phyloP scores from a whole-genome alignment of 2,888 invertebrate genomes.

The Dryadula phaetusa region DNA sequence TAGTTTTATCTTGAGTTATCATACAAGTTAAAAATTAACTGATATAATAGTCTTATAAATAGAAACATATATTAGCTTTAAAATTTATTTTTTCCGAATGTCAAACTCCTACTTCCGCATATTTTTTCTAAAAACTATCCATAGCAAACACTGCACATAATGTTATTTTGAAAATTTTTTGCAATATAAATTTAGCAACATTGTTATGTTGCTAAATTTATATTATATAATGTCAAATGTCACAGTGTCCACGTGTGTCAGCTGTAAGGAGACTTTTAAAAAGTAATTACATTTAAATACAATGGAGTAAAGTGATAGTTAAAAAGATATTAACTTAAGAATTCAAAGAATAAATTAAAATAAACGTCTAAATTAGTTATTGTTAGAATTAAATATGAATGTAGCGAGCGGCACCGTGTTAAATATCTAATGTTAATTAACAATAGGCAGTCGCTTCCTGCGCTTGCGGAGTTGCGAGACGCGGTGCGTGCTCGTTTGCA shows the following conservation, averaged over 20 bases:
- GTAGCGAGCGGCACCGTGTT: slow-evolving; percentile 56
- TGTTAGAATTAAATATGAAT: slow-evolving; percentile 48
- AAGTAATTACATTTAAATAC: slow-evolving; percentile 25
- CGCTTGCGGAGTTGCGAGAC: slow-evolving; percentile 55
- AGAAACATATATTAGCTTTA: too few relatives aligned
- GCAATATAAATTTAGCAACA: too few relatives aligned
- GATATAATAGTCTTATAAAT: too few relatives aligned
- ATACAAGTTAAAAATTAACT: neutral
- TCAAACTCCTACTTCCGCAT: too few relatives aligned
- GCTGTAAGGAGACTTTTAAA: neutral
- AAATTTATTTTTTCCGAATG: too few relatives aligned
- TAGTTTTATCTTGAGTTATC: neutral
- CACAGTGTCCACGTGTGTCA: neutral
- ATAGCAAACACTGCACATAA: too few relatives aligned
- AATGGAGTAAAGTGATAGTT: slow-evolving; percentile 15
- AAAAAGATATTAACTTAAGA: slow-evolving; percentile 20
- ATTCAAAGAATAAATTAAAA: slow-evolving; percentile 34
- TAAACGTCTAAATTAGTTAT: slow-evolving; percentile 47
- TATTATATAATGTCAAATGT: neutral
- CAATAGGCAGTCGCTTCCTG: slow-evolving; percentile 55
- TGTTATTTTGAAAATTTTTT: too few relatives aligned
- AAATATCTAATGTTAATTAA: slow-evolving; percentile 71
- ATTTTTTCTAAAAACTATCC: too few relatives aligned
- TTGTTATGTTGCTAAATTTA: too few relatives aligned
- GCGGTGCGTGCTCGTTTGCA: slow-evolving; percentile 65